Evolutionary conservation across 2,888 invertebrate genomes (phyloP), one percentile per base, ranked within the genome.

Genomic region (Trachelus troglodyta): DNA sequence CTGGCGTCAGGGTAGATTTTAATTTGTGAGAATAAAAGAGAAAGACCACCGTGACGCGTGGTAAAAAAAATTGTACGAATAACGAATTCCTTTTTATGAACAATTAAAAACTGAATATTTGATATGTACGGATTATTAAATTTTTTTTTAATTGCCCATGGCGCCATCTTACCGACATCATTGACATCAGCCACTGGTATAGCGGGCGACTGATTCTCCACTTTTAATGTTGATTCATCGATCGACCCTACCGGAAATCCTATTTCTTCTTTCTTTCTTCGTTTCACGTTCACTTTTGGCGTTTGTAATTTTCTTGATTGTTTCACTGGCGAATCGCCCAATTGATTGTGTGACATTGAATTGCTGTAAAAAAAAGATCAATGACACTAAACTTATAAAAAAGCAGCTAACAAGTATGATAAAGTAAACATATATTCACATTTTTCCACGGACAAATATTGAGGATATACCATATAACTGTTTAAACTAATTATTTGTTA

Each of bases 201-300:
- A 12, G 75, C 4, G 1, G 12, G 3, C 33, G 33, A 30, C 33
- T 33, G 12, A 15, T 33, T 35, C 23, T 74, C 74, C 37, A 75
- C 69, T 73, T 75, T 69, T 4, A 33, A 11, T n/a, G 33, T 3
- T 30, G 75, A 68, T 30, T 68, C 75, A 35, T 37, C 76, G 33
- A 33, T 40, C 3, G 12, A 23, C 23, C 34, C 74, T 12, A 76
- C 12, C 23, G 79, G 69, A 69, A 77, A 31, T 40, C 74, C 76
- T 33, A 37, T 15, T 6, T 76, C 76, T 15, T n/a, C 30, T n/a
- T 40, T 76, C 40, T 77, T 79, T 30, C 76, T 34, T 12, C 79
- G 76, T 74, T 73, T 76, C n/a, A 74, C 74, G 56, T 69, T 79
- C 15, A 79, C 74, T 23, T 74, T 77, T 34, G 76, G 79, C 23